Evolutionary conservation across 2,888 invertebrate genomes (phyloP), one percentile per base, ranked within the genome.

Genomic region (Nebria brevicollis): DNA sequence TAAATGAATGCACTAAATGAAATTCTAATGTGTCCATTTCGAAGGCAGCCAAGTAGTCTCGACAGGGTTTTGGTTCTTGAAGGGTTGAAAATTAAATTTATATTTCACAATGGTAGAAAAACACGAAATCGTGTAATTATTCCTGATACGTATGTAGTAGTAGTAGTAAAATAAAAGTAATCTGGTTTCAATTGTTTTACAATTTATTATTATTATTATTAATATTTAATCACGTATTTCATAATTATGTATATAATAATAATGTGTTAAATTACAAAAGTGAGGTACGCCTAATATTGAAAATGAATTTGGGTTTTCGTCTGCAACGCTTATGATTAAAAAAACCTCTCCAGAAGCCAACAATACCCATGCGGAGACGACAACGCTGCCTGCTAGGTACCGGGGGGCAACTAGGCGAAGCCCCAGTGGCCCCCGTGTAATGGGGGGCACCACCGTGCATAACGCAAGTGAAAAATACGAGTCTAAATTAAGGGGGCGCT

Each of bases 321-420:
- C 93, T 93, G 91, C 92, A 92, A 90, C 93, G 92, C 91, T 93
- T 94, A 91, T 93, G 92, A 92, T 93, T 94, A 91, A 94, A 94
- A 93, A 92, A 94, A 91, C 94, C 94, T 91, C 92, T 94, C 94
- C 94, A 94, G 91, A 92, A 92, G 90, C 94, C 94, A 92, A 94
- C 93, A 92, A 94, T 93, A 92, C 93, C 93, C 91, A 92, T 94
- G 90, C 92, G 91, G 88, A 91, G 90, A 91, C 90, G 91, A 91
- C 93, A 92, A 89, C 91, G 91, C 89, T 92, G 92, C 90, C 90
- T 84, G 64, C 65, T 75, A 70, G 68, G 75, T 70, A 81, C 75
- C 64, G 70, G 54, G 75, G 80, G 72, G 68, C 74, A 54, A 68
- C 42, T 25, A 42, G 80, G 75, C 43, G 64, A 41, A 13, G 75